Evolutionary conservation across 2,888 invertebrate species (phyloP).

Genomic region (Mesorhabditis sp.): DNA sequence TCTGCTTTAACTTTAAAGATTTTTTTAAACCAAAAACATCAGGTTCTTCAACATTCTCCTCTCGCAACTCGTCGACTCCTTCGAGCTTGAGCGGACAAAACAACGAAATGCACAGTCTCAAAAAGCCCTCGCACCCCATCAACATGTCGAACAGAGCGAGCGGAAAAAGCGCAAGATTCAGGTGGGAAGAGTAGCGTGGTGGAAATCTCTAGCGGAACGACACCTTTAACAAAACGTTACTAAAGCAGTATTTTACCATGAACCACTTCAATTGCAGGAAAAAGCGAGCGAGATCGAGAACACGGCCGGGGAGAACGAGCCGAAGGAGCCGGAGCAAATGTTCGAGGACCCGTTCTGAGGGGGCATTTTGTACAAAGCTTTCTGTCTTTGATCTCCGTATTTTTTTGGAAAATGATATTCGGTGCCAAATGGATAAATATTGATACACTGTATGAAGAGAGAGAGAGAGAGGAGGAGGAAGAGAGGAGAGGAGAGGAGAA

Average conservation of each 20-base stretch:
- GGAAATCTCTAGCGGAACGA: neutral
- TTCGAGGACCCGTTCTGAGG: conserved; percentile 54
- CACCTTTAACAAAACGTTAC: too few species aligned
- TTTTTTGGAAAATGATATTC: conserved; percentile 6
- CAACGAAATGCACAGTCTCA: conserved; percentile 45
- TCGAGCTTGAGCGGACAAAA: conserved; percentile 54
- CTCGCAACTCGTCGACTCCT: conserved; percentile 52
- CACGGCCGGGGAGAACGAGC: conserved; percentile 30
- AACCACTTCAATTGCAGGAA: conserved; percentile 34
- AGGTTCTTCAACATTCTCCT: conserved; percentile 45
- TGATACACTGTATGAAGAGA: neutral
- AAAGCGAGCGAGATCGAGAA: conserved; percentile 51
- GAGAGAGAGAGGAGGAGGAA: neutral
- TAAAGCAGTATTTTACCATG: neutral
- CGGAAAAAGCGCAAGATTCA: conserved; percentile 43
- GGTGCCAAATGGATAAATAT: too few species aligned
- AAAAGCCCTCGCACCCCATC: conserved; percentile 55
- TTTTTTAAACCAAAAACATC: neutral
- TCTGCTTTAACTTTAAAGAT: neutral
- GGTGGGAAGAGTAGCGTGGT: conserved; percentile 15
- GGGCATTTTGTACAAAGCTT: neutral
- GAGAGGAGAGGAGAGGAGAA: conserved; percentile 3
- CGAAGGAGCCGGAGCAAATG: conserved; percentile 46
- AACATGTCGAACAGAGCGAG: conserved; percentile 48
- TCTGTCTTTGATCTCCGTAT: neutral